Conservation (phyloP, 2,113 vertebrate genomes). For the Andinoacara biseriatus region DNA sequence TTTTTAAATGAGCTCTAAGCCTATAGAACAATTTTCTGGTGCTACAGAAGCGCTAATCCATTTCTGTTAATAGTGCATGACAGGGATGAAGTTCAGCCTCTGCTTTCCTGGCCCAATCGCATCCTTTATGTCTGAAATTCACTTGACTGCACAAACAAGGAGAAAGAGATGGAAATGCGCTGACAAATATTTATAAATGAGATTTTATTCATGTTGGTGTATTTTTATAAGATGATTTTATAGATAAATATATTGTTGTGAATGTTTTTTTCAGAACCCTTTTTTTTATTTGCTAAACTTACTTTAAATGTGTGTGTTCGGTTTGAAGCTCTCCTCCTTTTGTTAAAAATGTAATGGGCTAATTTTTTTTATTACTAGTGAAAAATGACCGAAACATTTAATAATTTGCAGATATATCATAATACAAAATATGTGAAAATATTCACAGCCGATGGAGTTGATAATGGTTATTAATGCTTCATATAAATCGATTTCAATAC, state of each 20-base stretch:
- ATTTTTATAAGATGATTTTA: neutral
- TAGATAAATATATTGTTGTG: neutral
- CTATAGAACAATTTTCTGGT: neutral
- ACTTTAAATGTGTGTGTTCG: neutral
- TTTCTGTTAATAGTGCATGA: constrained; percentile 4
- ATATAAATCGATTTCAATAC: neutral
- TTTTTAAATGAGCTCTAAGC: neutral
- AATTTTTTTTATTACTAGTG: neutral
- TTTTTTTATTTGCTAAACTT: neutral
- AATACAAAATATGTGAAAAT: neutral
- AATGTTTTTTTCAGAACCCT: neutral
- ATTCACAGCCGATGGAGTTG: neutral
- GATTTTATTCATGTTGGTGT: neutral
- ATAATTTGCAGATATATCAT: neutral
- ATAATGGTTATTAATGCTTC: neutral
- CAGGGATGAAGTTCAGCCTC: neutral
- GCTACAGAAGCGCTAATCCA: neutral
- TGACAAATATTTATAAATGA: neutral
- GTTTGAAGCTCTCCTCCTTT: neutral
- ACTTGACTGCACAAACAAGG: neutral
- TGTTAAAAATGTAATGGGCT: neutral
- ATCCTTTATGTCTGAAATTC: neutral
- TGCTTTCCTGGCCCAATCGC: neutral
- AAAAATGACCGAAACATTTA: neutral
- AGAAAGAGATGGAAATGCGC: neutral